These are phyloP conservation scores for Bombus polaris DNA, from an alignment of 1,140 invertebrate genomes.

Conservation along the genomic window DNA sequence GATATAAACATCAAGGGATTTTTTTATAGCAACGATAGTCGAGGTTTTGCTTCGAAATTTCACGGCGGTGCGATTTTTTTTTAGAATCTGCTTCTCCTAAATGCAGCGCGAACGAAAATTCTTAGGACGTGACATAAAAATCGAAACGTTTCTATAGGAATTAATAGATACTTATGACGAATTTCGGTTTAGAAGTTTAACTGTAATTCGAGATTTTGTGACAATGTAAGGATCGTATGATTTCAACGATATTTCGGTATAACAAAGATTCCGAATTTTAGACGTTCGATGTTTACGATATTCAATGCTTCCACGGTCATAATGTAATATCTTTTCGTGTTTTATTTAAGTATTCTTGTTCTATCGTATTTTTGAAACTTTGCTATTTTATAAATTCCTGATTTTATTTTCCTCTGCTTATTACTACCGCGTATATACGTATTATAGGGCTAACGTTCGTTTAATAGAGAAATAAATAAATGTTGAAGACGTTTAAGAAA, in stretches of 20 bases:
- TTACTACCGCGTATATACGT: too few species aligned
- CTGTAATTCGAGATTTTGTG: not conserved
- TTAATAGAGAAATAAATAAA: too few species aligned
- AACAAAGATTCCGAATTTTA: not conserved
- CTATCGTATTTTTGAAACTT: not conserved
- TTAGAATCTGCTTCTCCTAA: not conserved
- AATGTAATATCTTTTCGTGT: too few species aligned
- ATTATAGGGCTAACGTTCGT: too few species aligned
- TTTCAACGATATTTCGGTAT: not conserved
- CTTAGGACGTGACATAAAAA: not conserved
- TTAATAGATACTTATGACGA: not conserved
- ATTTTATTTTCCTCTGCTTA: too few species aligned
- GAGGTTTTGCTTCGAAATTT: not conserved
- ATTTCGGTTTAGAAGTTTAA: not conserved
- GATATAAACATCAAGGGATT: not conserved
- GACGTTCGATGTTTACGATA: too few species aligned
- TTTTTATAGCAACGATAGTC: not conserved
- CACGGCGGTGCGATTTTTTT: not conserved
- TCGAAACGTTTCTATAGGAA: not conserved
- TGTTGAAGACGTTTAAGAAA: too few species aligned
- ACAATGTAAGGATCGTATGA: not conserved
- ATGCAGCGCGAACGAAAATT: not conserved
- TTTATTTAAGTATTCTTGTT: too few species aligned
- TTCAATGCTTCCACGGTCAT: too few species aligned
- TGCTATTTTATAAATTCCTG: not conserved